A percentile compares a stretch with the other conserved stretches of the same genome.
These are phyloP conservation scores for Lytechinus pictus DNA, from an alignment of 35 echinoderm and acorn worm genomes.

Conservation along the genomic window DNA sequence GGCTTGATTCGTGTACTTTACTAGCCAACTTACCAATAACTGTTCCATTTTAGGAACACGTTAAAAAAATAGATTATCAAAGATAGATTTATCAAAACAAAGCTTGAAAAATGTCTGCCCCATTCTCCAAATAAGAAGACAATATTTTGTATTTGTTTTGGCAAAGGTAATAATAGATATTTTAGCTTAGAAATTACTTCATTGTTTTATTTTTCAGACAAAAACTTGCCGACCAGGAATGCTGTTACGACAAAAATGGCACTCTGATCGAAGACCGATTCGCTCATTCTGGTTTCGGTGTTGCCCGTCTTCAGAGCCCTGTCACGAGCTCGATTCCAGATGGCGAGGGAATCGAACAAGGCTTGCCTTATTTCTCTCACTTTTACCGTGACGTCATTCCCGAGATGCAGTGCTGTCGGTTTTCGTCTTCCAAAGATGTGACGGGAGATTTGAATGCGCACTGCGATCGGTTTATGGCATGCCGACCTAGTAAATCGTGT, in stretches of 20 bases:
- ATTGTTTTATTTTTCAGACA: background rate
- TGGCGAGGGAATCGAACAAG: background rate
- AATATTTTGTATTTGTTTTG: no score
- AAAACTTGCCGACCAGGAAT: background rate
- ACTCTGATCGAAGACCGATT: slow-evolving; percentile 10
- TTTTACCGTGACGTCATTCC: background rate
- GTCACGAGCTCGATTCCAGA: background rate
- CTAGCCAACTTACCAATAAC: no score
- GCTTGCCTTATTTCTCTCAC: background rate
- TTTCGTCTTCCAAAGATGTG: background rate
- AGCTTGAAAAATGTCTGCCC: no score
- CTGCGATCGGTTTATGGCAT: background rate
- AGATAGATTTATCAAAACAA: no score
- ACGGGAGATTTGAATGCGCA: background rate
- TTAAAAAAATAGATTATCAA: no score
- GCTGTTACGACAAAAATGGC: background rate
- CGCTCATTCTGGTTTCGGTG: background rate
- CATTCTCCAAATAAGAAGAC: no score
- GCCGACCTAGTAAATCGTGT: background rate
- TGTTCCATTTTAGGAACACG: no score
- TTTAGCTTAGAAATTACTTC: no score
- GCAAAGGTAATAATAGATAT: no score
- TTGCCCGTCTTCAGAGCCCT: background rate
- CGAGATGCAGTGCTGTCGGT: background rate
- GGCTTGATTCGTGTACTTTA: no score